Conservation (phyloP, 64 coral and sea anemone genomes). For the Catalaphyllia jardinei region DNA sequence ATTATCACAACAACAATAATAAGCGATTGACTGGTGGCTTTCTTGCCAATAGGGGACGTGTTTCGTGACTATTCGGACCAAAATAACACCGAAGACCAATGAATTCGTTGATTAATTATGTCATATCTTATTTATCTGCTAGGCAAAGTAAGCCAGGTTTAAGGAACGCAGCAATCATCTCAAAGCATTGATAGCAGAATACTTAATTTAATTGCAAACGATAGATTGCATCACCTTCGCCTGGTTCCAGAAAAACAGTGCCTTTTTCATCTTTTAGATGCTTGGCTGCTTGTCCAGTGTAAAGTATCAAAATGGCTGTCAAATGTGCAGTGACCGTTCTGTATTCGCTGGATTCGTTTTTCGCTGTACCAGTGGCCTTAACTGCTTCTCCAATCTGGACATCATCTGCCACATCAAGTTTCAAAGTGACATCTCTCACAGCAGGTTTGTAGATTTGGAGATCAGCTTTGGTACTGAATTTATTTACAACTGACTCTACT, state of each 20-base stretch:
- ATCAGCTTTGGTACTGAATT: constrained; percentile 31
- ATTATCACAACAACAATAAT: no score
- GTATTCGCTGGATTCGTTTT: constrained; percentile 32
- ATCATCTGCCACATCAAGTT: not conserved
- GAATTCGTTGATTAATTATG: no score
- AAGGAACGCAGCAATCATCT: no score
- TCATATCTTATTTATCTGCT: no score
- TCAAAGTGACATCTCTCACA: constrained; percentile 24
- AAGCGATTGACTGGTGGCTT: no score
- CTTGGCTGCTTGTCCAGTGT: constrained; percentile 32
- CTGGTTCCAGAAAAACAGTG: not conserved
- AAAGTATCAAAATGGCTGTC: constrained; percentile 24
- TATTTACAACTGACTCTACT: constrained; percentile 47
- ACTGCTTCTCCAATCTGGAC: constrained; percentile 36
- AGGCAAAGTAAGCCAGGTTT: no score
- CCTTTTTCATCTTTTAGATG: not conserved
- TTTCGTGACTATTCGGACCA: no score
- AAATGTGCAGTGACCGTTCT: constrained; percentile 32
- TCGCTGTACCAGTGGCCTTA: not conserved
- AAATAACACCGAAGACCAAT: no score
- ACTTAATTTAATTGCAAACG: no score
- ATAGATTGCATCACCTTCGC: not conserved
- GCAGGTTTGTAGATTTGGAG: constrained; percentile 27
- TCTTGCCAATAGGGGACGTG: no score
- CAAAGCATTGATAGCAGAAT: no score